Conservation (phyloP, 2,888 invertebrate genomes). For the Lithophane socia region DNA sequence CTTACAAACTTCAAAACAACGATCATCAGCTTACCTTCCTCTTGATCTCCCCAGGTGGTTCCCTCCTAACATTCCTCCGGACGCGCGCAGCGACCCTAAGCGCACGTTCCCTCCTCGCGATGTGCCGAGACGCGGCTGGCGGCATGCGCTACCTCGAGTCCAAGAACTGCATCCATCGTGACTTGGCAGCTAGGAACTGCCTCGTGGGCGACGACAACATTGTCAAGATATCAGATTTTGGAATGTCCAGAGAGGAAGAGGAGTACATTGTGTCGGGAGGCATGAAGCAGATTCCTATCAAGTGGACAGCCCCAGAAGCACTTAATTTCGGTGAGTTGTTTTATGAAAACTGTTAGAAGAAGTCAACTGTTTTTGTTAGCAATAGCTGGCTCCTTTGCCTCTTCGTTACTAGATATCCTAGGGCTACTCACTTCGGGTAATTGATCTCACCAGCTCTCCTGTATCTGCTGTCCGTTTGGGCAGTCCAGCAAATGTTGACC, state of each 20-base stretch:
- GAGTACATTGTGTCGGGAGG: slow-evolving; percentile 99
- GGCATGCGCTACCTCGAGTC: slow-evolving; percentile 98
- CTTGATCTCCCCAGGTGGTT: slow-evolving; percentile 92
- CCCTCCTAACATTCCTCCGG: slow-evolving; percentile 96
- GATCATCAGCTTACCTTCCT: neutral
- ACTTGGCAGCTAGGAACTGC: slow-evolving; percentile 98
- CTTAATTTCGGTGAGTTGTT: slow-evolving; percentile 95
- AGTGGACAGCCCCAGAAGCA: slow-evolving; percentile 99
- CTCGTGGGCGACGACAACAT: slow-evolving; percentile 95
- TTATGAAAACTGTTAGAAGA: neutral
- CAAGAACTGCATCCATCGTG: slow-evolving; percentile 98
- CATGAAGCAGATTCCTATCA: slow-evolving; percentile 99
- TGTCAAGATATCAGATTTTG: slow-evolving; percentile 99
- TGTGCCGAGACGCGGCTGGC: slow-evolving; percentile 98
- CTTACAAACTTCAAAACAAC: neutral
- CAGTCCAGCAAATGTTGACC: neutral
- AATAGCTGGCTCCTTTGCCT: too few species aligned
- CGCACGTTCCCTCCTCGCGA: slow-evolving; percentile 93
- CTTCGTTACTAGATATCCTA: neutral
- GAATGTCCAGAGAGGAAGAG: slow-evolving; percentile 99
- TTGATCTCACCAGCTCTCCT: too few species aligned
- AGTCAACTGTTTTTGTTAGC: neutral
- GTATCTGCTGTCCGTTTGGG: neutral
- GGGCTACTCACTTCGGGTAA: neutral
- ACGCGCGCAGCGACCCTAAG: slow-evolving; percentile 93